phyloP scores from a whole-genome alignment of 2,113 vertebrate genomes.

The Circaetus gallicus region DNA sequence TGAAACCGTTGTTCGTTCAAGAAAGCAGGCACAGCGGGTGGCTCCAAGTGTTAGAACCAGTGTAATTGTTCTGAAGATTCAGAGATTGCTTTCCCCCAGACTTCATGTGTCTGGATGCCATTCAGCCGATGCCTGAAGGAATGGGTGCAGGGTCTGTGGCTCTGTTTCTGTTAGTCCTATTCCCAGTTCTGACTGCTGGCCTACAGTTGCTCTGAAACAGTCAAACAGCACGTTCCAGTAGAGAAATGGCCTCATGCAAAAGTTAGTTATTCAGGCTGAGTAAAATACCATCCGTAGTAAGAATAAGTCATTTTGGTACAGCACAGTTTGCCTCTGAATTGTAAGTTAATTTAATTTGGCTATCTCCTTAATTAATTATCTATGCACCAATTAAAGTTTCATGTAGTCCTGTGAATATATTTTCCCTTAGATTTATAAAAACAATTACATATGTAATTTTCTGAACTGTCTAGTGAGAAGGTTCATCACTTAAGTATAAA shows the following conservation, averaged over 20 bases:
- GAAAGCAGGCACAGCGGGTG: background rate
- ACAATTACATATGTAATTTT: background rate
- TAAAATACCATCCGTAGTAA: background rate
- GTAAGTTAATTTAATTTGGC: background rate
- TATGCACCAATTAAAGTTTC: background rate
- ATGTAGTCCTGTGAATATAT: background rate
- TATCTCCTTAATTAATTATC: background rate
- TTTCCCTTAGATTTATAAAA: background rate
- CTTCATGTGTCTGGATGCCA: accelerated
- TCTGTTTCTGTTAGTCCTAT: accelerated
- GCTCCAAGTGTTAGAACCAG: background rate
- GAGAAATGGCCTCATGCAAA: too few relatives aligned
- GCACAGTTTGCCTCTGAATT: background rate
- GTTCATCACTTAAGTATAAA: background rate
- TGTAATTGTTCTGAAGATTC: too few relatives aligned
- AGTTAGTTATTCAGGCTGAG: background rate
- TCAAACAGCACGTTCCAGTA: background rate
- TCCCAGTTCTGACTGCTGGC: background rate
- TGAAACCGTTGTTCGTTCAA: background rate
- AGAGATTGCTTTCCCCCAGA: background rate
- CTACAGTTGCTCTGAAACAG: background rate
- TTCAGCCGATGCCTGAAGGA: background rate
- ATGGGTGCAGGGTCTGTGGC: background rate
- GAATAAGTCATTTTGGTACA: background rate
- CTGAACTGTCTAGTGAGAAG: background rate